Conservation (phyloP, 2,888 invertebrate species). For the Boloria selene region DNA sequence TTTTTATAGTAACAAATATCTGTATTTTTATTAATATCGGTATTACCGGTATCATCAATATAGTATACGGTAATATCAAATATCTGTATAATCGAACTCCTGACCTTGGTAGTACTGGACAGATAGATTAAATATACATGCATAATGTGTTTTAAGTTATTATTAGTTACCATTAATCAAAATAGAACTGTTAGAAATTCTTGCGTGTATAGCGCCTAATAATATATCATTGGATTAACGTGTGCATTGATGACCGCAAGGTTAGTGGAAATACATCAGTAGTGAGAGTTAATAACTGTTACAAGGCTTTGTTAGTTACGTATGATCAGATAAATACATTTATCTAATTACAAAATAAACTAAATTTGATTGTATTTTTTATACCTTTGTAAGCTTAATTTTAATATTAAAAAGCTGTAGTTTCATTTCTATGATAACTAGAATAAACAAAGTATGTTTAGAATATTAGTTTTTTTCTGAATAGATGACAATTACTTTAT, state of each 20-base stretch:
- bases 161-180: not conserved
- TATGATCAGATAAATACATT: not conserved
- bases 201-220: conserved; percentile 17
- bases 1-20: no score
- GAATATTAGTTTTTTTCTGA: not conserved
- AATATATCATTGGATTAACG: conserved; percentile 25
- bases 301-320: conserved; percentile 19
- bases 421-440: not conserved
- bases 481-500: conserved; percentile 34
- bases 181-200: conserved; percentile 7
- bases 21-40: no score
- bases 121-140: no score
- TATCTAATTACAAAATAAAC: conserved; percentile 5
- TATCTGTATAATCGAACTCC: no score
- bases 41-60: no score
- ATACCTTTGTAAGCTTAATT: not conserved
- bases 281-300: conserved; percentile 21
- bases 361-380: not conserved
- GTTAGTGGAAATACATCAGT: conserved; percentile 21
- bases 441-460: not conserved
- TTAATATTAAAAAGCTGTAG: not conserved
- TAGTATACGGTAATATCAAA: no score
- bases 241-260: conserved; percentile 25
- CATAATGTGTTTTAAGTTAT: not conserved
- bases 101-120: no score